Percentiles rank a stretch among this genome's conserved stretches.
phyloP scores from a whole-genome alignment of 2,113 vertebrate genomes.

The Ameiurus melas region DNA sequence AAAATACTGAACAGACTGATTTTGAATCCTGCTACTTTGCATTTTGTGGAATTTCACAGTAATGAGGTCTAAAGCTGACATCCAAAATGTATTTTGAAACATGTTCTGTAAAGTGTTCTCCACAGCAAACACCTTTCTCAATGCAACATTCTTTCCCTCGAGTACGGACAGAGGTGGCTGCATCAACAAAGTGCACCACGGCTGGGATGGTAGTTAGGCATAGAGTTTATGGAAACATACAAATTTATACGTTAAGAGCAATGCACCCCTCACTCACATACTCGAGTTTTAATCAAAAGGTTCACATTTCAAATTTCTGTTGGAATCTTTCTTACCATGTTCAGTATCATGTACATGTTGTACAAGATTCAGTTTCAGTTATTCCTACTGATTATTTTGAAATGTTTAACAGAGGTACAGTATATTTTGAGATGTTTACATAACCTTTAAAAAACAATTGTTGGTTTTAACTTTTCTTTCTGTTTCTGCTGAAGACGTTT shows the following conservation, averaged over 20 bases:
- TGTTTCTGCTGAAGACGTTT: background rate
- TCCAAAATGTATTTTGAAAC: background rate
- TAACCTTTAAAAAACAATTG: background rate
- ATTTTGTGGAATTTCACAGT: background rate
- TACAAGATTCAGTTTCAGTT: background rate
- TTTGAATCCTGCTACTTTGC: background rate
- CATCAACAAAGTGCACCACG: conserved; percentile 68
- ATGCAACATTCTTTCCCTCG: conserved; percentile 74
- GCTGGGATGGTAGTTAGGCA: conserved; percentile 71
- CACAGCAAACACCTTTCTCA: conserved; percentile 79
- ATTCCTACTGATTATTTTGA: background rate
- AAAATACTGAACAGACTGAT: no score
- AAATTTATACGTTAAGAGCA: conserved; percentile 81
- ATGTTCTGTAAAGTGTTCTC: conserved; percentile 14
- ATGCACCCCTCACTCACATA: conserved; percentile 81
- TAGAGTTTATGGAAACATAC: conserved; percentile 82
- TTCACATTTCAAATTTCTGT: background rate
- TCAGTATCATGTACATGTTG: background rate
- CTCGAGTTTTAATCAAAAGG: conserved; percentile 78
- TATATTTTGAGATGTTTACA: conserved; percentile 8
- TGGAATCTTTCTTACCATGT: background rate
- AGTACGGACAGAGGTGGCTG: conserved; percentile 58
- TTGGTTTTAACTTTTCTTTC: background rate
- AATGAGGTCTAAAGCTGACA: background rate
- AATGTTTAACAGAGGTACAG: background rate